A percentile compares a stretch with the other conserved stretches of the same genome.
These are phyloP conservation scores for Tinea trinotella DNA, from an alignment of 2,888 invertebrate genomes.

Conservation along the genomic window DNA sequence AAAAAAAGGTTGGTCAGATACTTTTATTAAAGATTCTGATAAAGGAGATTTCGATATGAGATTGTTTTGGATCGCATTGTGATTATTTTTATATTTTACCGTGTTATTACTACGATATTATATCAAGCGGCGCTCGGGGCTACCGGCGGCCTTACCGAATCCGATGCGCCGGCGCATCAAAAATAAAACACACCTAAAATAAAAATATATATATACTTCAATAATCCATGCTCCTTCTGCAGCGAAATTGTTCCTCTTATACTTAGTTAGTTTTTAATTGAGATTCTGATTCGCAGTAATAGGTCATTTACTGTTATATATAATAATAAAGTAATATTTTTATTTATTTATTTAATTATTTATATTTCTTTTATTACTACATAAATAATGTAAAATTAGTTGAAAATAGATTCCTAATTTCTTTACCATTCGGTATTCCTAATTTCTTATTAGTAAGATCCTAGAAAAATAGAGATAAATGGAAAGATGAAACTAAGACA, in stretches of 20 bases:
- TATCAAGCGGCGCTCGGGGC: conserved; percentile 25
- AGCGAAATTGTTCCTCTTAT: neutral
- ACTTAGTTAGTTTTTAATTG: neutral
- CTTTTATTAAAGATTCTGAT: neutral
- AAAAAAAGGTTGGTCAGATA: too few relatives aligned
- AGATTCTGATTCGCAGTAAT: too few relatives aligned
- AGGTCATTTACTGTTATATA: too few relatives aligned
- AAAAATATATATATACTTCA: conserved; percentile 12
- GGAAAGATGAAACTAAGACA: too few relatives aligned
- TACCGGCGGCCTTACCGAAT: conserved; percentile 21
- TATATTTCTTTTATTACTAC: too few relatives aligned
- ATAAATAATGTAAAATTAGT: too few relatives aligned
- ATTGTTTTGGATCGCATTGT: conserved; percentile 19
- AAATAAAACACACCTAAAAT: conserved; percentile 1
- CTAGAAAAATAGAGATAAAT: too few relatives aligned
- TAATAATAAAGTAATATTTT: too few relatives aligned
- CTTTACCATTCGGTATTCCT: too few relatives aligned
- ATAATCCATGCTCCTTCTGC: conserved; percentile 1
- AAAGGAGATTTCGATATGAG: neutral
- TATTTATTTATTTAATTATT: too few relatives aligned
- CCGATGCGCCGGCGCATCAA: conserved; percentile 8
- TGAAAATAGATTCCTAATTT: too few relatives aligned
- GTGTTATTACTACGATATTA: conserved; percentile 25
- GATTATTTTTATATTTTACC: conserved; percentile 26
- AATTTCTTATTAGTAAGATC: too few relatives aligned